Conservation (phyloP, 2,113 vertebrate species). For the Tetrao urogallus region DNA sequence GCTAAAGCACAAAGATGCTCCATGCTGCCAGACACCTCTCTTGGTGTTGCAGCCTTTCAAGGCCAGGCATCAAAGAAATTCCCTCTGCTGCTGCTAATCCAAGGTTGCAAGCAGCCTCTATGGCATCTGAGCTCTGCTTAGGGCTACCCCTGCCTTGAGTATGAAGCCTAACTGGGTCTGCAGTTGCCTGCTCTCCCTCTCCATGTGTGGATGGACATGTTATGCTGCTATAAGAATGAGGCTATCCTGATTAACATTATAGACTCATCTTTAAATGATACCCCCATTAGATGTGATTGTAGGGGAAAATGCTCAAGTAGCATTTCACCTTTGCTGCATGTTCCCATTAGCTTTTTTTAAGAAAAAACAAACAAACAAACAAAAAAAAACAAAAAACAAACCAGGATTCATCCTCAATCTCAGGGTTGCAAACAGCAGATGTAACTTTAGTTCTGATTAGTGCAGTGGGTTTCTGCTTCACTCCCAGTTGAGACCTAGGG, state of each 20-base stretch:
- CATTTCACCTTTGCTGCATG: neutral
- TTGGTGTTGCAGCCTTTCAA: neutral
- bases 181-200: neutral
- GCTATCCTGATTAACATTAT: neutral
- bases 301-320: neutral
- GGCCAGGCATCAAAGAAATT: neutral
- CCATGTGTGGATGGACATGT: neutral
- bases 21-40: neutral
- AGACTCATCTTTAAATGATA: neutral
- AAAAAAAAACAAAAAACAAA: too few species aligned
- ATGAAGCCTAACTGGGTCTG: neutral
- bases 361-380: too few species aligned
- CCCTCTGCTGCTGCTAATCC: neutral
- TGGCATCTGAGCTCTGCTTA: neutral
- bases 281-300: neutral
- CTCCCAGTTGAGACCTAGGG: neutral
- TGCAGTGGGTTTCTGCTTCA: neutral
- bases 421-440: neutral
- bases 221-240: neutral
- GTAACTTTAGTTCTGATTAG: neutral
- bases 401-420: neutral
- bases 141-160: neutral
- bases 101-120: neutral
- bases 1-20: neutral
- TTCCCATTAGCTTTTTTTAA: neutral